Percentiles rank a stretch among this genome's conserved stretches.
These are phyloP conservation scores for Perizoma affinitatum DNA, from an alignment of 2,888 invertebrate species.

Conservation along the genomic window DNA sequence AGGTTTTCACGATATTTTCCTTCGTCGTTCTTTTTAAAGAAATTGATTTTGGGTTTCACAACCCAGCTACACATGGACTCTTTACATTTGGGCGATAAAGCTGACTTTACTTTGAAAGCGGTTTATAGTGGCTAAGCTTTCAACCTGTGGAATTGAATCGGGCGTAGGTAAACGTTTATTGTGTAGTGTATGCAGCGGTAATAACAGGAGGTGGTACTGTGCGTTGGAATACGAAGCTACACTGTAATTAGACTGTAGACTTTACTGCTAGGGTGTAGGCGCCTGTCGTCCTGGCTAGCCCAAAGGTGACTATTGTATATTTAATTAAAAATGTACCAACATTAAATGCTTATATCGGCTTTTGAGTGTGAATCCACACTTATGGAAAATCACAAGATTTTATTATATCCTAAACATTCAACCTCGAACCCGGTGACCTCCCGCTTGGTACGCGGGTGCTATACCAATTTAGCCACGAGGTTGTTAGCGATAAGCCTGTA, in stretches of 20 bases:
- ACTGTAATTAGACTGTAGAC: slow-evolving; percentile 64
- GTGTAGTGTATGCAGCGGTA: slow-evolving; percentile 58
- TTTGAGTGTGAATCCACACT: too few relatives aligned
- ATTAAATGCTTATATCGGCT: too few relatives aligned
- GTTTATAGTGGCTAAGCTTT: slow-evolving; percentile 1
- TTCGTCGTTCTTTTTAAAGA: too few relatives aligned
- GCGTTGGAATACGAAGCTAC: slow-evolving; percentile 55
- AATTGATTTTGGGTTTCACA: too few relatives aligned
- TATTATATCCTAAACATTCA: too few relatives aligned
- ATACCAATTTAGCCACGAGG: too few relatives aligned
- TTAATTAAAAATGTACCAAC: too few relatives aligned
- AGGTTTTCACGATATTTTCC: too few relatives aligned
- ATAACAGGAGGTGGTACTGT: slow-evolving; percentile 46
- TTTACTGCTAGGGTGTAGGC: slow-evolving; percentile 18
- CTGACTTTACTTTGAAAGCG: neutral
- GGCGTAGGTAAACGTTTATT: slow-evolving; percentile 64
- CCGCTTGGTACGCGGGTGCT: too few relatives aligned
- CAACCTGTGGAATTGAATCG: slow-evolving; percentile 63
- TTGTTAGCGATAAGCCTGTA: too few relatives aligned
- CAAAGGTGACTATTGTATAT: neutral
- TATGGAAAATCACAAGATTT: too few relatives aligned
- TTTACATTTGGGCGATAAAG: neutral
- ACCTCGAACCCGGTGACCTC: too few relatives aligned
- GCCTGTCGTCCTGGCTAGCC: slow-evolving; percentile 22
- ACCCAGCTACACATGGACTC: neutral